A percentile compares a stretch with the other conserved stretches of the same genome.
phyloP scores from a whole-genome alignment of 2,888 invertebrate genomes.

The Dione juno region DNA sequence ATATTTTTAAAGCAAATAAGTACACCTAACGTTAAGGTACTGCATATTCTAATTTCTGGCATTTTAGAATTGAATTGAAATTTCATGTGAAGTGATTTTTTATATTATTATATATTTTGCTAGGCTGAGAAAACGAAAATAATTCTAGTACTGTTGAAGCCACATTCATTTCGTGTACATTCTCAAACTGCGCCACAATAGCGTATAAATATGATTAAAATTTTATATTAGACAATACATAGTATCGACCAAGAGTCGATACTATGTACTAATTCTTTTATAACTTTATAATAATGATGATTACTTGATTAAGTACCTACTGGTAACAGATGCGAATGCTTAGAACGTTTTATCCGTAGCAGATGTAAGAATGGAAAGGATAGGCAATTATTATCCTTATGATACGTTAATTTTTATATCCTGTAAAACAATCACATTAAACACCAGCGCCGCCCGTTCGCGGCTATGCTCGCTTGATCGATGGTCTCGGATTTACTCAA shows the following conservation, averaged over 20 bases:
- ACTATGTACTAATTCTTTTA: too few relatives aligned
- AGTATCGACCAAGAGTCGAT: too few relatives aligned
- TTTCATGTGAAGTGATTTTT: background rate
- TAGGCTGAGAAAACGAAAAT: background rate
- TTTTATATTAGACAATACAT: too few relatives aligned
- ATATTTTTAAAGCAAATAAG: background rate
- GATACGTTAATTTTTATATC: too few relatives aligned
- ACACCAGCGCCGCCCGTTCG: too few relatives aligned
- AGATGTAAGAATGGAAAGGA: background rate
- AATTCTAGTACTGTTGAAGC: background rate
- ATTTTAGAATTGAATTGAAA: too few relatives aligned
- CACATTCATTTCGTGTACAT: background rate
- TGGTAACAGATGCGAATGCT: background rate
- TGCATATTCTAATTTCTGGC: too few relatives aligned
- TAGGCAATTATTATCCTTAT: background rate
- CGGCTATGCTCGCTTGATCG: too few relatives aligned
- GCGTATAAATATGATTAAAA: too few relatives aligned
- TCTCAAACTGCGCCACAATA: too few relatives aligned
- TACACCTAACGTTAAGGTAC: too few relatives aligned
- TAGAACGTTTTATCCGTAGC: background rate
- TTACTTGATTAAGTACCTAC: background rate
- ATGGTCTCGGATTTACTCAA: too few relatives aligned
- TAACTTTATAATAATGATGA: background rate
- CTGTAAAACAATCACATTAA: background rate
- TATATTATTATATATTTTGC: background rate